Base-by-base conservation (phyloP, 2,888 invertebrate genomes). In the Tenthredo amoena region DNA sequence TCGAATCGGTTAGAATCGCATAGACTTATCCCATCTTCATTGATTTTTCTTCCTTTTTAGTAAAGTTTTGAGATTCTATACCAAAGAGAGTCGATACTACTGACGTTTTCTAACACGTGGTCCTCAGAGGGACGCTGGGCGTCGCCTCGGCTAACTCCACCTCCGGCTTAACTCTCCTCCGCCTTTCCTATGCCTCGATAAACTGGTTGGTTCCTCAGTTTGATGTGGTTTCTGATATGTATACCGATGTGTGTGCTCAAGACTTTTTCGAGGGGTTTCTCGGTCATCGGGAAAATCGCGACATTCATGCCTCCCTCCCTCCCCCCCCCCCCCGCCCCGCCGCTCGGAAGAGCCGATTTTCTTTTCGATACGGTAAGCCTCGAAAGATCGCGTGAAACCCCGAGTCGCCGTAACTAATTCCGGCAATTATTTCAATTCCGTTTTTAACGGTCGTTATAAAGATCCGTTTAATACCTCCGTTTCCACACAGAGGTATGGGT, bases 31-130 rank as follows among this genome's bases (percentile, higher is more conserved):
- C 21, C 4, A 6, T 21, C 0, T 21, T 21, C 9, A 2, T 21
- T 21, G 1, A 10, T 58, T n/a, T 58, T 10, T 21, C 2, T 58
- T 6, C 2, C 0, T 7, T n/a, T 58, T 58, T 1, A 21, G 6
- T 1, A 43, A 7, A 7, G 0, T 58, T 50, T 18, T 4, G 47
- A 58, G 4, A 0, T 21, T 0, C 9, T 0, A 50, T 21, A 10
- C 9, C 3, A 4, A 1, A 21, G 9, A 5, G 34, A 12, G 1
- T 74, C 18, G 21, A 72, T 40, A 12, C 15, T 50, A 40, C 40
- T 86, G 79, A 81, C 77, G 79, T 65, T 40, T 74, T 81, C 21
- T 87, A 91, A 89, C 92, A 92, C 91, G 91, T 92, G 92, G 90
- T 87, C 86, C 81, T 85, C 87, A 86, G 88, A 87, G 89, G 88